Conservation (phyloP, 2,888 invertebrate species). For the Apocheima hispidaria region DNA sequence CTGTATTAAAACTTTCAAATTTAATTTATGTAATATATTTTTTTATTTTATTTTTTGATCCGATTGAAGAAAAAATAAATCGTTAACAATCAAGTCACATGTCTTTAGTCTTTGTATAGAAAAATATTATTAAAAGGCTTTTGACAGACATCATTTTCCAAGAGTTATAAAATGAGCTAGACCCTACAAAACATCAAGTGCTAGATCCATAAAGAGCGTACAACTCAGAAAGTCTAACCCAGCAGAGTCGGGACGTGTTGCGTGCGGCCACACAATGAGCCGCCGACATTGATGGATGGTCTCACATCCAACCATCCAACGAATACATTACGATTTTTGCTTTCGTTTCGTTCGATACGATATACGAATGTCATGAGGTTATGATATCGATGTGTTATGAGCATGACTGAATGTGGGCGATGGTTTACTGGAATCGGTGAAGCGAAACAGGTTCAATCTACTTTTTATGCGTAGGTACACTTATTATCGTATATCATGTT, state of each 20-base stretch:
- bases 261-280: slow-evolving; percentile 85
- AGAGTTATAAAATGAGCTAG: neutral
- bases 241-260: slow-evolving; percentile 66
- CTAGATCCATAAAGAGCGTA: slow-evolving; percentile 35
- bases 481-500: neutral
- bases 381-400: slow-evolving; percentile 78
- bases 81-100: no score
- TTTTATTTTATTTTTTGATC: no score
- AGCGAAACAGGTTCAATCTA: slow-evolving; percentile 30
- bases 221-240: slow-evolving; percentile 52
- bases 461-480: neutral
- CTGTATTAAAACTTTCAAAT: no score
- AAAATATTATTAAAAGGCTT: neutral
- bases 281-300: slow-evolving; percentile 82
- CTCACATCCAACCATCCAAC: slow-evolving; percentile 67
- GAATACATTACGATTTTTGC: slow-evolving; percentile 86
- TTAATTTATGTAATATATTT: no score
- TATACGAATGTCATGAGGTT: slow-evolving; percentile 85
- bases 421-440: slow-evolving; percentile 38
- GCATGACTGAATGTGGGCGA: slow-evolving; percentile 44
- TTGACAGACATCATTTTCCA: neutral
- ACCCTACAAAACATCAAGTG: slow-evolving; percentile 11
- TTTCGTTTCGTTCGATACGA: slow-evolving; percentile 83
- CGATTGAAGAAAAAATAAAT: no score
- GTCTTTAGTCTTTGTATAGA: no score